Evolutionary conservation across 2,888 invertebrate species (phyloP).

Genomic region (Thera obeliscata): DNA sequence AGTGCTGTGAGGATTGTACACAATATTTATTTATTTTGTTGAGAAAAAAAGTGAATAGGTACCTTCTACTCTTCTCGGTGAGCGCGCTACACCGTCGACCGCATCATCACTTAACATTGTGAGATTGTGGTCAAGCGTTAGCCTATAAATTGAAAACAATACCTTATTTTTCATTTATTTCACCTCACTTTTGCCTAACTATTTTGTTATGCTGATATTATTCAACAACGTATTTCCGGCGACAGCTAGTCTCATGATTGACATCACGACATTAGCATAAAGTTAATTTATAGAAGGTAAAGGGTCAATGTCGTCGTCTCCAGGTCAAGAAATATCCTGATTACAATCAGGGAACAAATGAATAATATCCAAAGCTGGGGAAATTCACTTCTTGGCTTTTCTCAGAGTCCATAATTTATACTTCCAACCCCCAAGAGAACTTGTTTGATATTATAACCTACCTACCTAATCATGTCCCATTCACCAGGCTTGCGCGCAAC

Average conservation of each 20-base stretch:
- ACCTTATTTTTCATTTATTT: not conserved
- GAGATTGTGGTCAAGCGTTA: too few relatives aligned
- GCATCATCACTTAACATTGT: too few relatives aligned
- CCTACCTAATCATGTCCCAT: conserved; percentile 46
- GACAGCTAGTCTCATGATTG: not conserved
- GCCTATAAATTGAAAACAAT: too few relatives aligned
- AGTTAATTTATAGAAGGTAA: not conserved
- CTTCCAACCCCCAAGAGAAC: conserved; percentile 27
- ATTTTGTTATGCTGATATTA: not conserved
- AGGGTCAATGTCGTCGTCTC: not conserved
- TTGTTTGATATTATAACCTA: conserved; percentile 40
- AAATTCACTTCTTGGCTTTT: conserved; percentile 18
- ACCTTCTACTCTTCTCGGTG: too few relatives aligned
- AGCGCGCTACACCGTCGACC: too few relatives aligned
- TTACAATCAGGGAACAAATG: conserved; percentile 6
- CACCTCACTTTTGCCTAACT: not conserved
- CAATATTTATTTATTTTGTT: too few relatives aligned
- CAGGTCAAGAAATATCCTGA: not conserved
- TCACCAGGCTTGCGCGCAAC: conserved; percentile 36
- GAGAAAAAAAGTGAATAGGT: too few relatives aligned
- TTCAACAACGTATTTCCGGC: not conserved
- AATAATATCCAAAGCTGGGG: conserved; percentile 4
- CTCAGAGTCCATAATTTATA: conserved; percentile 29
- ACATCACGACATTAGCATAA: not conserved
- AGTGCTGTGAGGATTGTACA: too few relatives aligned